Conservation (phyloP, 2,888 invertebrate genomes). For the Philhelius pedissequus region DNA sequence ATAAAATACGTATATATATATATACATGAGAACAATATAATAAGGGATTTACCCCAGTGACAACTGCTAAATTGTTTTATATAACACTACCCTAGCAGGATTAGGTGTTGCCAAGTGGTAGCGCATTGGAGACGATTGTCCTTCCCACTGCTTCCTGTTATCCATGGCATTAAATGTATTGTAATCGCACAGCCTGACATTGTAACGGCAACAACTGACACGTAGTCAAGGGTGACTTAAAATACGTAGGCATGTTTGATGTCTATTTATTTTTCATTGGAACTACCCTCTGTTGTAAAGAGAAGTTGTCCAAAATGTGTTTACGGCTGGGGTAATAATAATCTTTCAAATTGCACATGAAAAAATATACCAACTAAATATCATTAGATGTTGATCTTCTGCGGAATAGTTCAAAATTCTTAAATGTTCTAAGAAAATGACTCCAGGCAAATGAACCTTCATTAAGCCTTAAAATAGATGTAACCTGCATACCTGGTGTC, state of each 20-base stretch:
- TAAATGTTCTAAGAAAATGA: constrained; percentile 25
- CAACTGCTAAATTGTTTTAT: too few relatives aligned
- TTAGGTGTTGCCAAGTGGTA: too few relatives aligned
- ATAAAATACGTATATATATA: too few relatives aligned
- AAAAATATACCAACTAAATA: background rate
- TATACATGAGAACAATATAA: background rate
- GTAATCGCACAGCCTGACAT: too few relatives aligned
- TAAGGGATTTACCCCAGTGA: too few relatives aligned
- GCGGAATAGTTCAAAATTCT: background rate
- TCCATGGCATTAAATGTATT: too few relatives aligned
- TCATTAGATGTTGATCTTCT: constrained; percentile 3
- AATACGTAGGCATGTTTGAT: constrained; percentile 22
- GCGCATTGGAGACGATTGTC: too few relatives aligned
- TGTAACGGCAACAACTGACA: background rate
- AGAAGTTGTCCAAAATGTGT: background rate
- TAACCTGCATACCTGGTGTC: background rate
- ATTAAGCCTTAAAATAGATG: constrained; percentile 14
- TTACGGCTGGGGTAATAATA: background rate
- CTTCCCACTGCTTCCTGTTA: too few relatives aligned
- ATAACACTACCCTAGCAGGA: too few relatives aligned
- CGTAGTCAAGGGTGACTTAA: constrained; percentile 11
- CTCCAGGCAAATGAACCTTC: background rate
- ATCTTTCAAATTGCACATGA: background rate
- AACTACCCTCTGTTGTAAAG: background rate
- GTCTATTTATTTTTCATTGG: background rate